phyloP scores from a whole-genome alignment of 2,113 vertebrate species.

The Onychorhynchus coronatus region DNA sequence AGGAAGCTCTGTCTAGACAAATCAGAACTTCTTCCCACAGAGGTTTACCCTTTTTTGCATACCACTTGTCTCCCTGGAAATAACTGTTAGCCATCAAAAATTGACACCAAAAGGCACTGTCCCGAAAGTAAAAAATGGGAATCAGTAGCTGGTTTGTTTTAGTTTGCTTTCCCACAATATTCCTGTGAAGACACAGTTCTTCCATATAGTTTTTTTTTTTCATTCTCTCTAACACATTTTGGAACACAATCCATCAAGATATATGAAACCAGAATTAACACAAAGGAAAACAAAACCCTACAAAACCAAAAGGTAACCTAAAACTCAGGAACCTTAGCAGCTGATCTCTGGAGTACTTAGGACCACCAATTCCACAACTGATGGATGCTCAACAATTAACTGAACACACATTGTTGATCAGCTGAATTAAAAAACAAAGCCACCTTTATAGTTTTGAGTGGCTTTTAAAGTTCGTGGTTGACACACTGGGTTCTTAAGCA shows the following conservation, averaged over 20 bases:
- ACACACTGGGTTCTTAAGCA: neutral
- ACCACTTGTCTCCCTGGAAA: neutral
- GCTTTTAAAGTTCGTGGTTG: neutral
- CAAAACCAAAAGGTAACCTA: neutral
- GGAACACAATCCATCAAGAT: neutral
- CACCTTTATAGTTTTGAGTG: neutral
- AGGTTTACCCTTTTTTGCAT: neutral
- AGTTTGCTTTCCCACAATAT: neutral
- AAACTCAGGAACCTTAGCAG: neutral
- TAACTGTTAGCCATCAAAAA: neutral
- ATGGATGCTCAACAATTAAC: neutral
- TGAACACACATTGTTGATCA: neutral
- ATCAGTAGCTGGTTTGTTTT: neutral
- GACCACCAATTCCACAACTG: neutral
- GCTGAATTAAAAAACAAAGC: neutral
- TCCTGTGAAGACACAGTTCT: neutral
- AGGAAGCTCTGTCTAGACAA: slow-evolving; percentile 19
- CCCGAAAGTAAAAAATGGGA: neutral
- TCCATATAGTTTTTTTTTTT: neutral
- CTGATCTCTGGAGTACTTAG: neutral
- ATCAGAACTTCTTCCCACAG: neutral
- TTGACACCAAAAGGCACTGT: neutral
- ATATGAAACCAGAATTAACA: neutral
- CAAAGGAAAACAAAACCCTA: neutral
- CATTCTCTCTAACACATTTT: neutral